A percentile compares a stretch with the other conserved stretches of the same genome.
phyloP scores from a whole-genome alignment of 2,113 vertebrate species.

The Sebastes schlegelii region DNA sequence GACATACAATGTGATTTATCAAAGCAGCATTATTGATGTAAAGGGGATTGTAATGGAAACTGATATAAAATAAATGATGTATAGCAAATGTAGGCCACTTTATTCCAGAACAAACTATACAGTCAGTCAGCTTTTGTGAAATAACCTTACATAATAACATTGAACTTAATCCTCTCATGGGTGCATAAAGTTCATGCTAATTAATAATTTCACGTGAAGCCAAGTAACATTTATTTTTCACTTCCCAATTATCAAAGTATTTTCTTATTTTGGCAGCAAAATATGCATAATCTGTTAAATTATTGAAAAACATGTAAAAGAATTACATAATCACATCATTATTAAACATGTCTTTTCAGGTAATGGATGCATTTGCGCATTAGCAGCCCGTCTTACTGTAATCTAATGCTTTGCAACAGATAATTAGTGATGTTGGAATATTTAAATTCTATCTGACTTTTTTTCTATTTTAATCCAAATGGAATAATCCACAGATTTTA shows the following conservation, averaged over 20 bases:
- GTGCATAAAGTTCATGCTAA: conserved; percentile 32
- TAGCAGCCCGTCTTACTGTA: conserved; percentile 15
- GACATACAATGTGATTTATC: conserved; percentile 32
- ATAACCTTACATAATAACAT: conserved; percentile 49
- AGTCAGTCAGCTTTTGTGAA: conserved; percentile 27
- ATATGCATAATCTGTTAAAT: conserved; percentile 16
- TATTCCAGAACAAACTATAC: conserved; percentile 40
- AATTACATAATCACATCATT: conserved; percentile 35
- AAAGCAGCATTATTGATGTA: conserved; percentile 59
- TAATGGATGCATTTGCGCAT: conserved; percentile 24
- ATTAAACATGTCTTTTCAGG: conserved; percentile 18
- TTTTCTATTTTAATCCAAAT: conserved; percentile 26
- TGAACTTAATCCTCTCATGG: conserved; percentile 39
- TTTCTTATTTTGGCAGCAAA: conserved; percentile 16
- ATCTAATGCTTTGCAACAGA: conserved; percentile 8
- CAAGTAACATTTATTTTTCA: conserved; percentile 20
- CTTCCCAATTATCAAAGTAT: not conserved
- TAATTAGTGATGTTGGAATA: conserved; percentile 32
- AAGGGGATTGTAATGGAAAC: conserved; percentile 36
- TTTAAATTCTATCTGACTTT: conserved; percentile 12
- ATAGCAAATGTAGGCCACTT: conserved; percentile 19
- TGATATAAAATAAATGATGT: conserved; percentile 45
- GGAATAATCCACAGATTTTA: conserved; percentile 20
- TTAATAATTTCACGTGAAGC: conserved; percentile 45
- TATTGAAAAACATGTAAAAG: conserved; percentile 19